A percentile compares a stretch with the other conserved stretches of the same genome.
These are phyloP conservation scores for Cyrtonyx montezumae DNA, from an alignment of 2,113 vertebrate species.

Conservation along the genomic window DNA sequence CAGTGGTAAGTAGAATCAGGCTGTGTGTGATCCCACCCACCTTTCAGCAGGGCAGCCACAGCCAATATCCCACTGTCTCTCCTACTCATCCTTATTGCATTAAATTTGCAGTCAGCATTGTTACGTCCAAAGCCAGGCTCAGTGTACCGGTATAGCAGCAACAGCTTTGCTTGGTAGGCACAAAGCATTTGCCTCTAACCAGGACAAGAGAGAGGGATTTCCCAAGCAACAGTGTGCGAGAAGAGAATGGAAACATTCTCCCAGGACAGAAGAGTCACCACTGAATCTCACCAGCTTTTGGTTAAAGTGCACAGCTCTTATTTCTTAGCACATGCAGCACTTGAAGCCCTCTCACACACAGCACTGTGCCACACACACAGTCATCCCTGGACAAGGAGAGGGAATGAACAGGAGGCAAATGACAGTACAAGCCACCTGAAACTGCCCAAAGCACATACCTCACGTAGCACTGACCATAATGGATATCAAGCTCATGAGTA, in stretches of 20 bases:
- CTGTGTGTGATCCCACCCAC: not conserved
- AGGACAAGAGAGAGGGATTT: not conserved
- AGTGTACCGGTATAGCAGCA: accelerated
- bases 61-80: not conserved
- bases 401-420: accelerated
- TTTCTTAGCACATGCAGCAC: not conserved
- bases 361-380: accelerated
- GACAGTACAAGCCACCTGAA: not conserved
- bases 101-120: not conserved
- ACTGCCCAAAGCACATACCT: not conserved
- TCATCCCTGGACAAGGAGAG: not conserved
- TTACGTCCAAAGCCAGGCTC: not conserved
- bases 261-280: not conserved
- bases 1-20: not conserved
- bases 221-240: not conserved
- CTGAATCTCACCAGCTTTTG: not conserved
- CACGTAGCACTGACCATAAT: not conserved
- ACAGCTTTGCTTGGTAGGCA: not conserved
- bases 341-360: not conserved
- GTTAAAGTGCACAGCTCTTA: not conserved
- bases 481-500: not conserved
- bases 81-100: not conserved
- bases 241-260: not conserved
- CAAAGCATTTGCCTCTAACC: not conserved
- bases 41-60: not conserved